Conservation (phyloP, 1,140 invertebrate species). For the Frieseomelitta varia region DNA sequence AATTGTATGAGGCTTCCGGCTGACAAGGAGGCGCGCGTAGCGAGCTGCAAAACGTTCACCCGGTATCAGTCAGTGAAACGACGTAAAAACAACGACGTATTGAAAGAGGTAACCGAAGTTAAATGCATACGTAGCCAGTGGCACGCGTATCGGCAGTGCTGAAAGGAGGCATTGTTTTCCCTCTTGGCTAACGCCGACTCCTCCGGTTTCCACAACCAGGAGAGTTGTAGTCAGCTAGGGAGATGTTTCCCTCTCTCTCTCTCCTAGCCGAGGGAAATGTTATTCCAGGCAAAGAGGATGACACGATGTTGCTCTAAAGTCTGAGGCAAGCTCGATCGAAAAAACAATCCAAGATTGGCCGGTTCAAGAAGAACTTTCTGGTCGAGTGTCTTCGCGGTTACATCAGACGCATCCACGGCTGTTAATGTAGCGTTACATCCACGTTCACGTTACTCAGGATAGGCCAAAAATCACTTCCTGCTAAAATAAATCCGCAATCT, state of each 20-base stretch:
- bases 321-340: background rate
- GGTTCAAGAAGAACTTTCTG: background rate
- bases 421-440: too few relatives aligned
- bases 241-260: constrained; percentile 20
- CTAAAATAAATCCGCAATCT: too few relatives aligned
- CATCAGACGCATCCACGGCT: too few relatives aligned
- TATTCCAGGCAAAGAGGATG: constrained; percentile 53
- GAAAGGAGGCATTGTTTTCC: constrained; percentile 66
- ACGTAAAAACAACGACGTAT: constrained; percentile 42
- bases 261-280: constrained; percentile 58
- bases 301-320: background rate
- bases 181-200: constrained; percentile 29
- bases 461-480: too few relatives aligned
- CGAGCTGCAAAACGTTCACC: constrained; percentile 17
- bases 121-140: constrained; percentile 48
- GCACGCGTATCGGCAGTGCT: constrained; percentile 61
- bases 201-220: background rate
- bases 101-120: constrained; percentile 59
- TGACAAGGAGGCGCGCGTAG: constrained; percentile 51
- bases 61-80: constrained; percentile 37
- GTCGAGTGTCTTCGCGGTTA: background rate
- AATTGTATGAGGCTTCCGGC: constrained; percentile 23
- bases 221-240: background rate
- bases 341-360: constrained; percentile 22
- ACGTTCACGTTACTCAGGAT: too few relatives aligned